Evolutionary conservation across 2,888 invertebrate species (phyloP).

Genomic region (Neoaliturus tenellus): DNA sequence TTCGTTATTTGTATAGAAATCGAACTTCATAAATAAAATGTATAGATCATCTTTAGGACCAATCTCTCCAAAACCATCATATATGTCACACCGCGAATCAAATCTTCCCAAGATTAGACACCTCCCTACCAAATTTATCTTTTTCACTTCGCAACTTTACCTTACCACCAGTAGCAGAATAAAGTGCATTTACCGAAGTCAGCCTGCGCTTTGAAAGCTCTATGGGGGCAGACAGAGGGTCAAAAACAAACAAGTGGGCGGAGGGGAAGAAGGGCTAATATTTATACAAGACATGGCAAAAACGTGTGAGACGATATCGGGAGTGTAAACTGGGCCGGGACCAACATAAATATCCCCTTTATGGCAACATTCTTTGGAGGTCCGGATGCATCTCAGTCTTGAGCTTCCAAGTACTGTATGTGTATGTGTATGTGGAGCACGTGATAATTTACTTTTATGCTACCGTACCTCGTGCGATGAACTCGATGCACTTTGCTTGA

Average conservation of each 20-base stretch:
- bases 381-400: neutral
- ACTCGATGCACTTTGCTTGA: too few species aligned
- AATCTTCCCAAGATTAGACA: too few species aligned
- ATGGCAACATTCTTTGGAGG: constrained; percentile 14
- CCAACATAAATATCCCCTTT: constrained; percentile 17
- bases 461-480: too few species aligned
- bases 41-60: too few species aligned
- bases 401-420: neutral
- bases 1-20: too few species aligned
- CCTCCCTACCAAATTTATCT: too few species aligned
- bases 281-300: constrained; percentile 19
- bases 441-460: neutral
- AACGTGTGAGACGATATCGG: neutral
- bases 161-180: too few species aligned
- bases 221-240: neutral
- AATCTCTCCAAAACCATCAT: too few species aligned
- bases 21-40: too few species aligned
- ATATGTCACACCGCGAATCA: too few species aligned
- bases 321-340: neutral
- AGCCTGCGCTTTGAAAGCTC: neutral
- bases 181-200: too few species aligned
- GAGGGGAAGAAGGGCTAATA: neutral
- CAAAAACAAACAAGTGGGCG: neutral
- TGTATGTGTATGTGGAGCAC: neutral
- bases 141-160: too few species aligned